Evolutionary conservation across 2,888 invertebrate species (phyloP), one percentile per base, ranked within the genome.

Genomic region (Iphiclides podalirius): DNA sequence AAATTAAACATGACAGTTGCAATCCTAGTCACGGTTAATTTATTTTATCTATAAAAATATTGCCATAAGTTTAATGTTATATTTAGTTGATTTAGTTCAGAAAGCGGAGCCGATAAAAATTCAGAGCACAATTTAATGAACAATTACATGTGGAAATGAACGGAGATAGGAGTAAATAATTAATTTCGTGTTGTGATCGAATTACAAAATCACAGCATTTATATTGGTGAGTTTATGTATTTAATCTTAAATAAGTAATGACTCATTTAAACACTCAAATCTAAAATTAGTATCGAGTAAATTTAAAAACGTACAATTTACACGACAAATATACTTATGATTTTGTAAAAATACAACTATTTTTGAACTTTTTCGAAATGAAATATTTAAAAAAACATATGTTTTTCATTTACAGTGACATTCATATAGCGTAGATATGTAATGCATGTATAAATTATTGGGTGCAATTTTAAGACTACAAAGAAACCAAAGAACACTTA

Each of bases 401-500:
- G 2, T 6, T 28, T n/a, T n/a, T 28, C 8, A 2, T 31, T 31
- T 31, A 31, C 31, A 31, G 31, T 11, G n/a, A 11, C 11, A 31
- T 11, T 31, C 3, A 3, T 6, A 26, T 16, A 16, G 7, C 16
- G 14, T 28, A 31, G 31, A 31, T 31, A 12, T 28, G 17, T 31
- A 40, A 26, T 50, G 50, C 45, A 50, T 50, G 50, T 45, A 50
- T 45, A 50, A 35, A 31, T 34, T 40, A 16, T 31, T 45, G 20
- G n/a, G 39, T 31, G 2, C 17, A 11, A 1, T 36, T 13, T 16
- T 39, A 40, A 39, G 14, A 17, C 16, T 45, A n/a, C 41, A 45
- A 53, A 44, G 40, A 54, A 52, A 49, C 38, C 34, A 55, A 57
- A 40, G 45, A 57, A 34, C 56, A 52, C 28, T 39, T 16, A 35